Base-by-base conservation (phyloP, 2,888 invertebrate genomes). In the Chydorus sphaericus region DNA sequence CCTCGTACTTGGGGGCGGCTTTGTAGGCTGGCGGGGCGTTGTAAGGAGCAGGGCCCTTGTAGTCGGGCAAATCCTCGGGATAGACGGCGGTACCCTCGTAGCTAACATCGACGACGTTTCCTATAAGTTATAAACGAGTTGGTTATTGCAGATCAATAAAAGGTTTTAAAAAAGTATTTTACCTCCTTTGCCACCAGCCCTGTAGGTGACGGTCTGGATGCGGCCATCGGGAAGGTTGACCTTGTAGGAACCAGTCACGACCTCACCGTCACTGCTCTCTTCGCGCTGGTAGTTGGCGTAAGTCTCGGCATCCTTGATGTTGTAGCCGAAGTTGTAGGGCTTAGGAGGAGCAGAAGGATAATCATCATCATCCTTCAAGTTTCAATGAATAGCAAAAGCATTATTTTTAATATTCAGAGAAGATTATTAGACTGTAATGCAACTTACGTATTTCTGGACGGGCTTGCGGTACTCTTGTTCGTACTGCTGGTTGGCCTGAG, bases 241-340 rank as follows among this genome's bases (percentile, higher is more conserved):
- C 58, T 84, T 75, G 73, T 89, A 90, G 67, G 88, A 87, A 28
- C 89, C 90, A 52, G 80, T 77, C 0, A 87, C 86, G 54, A 85
- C 78, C 70, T 89, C 88, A 10, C 89, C 89, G 69, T 90, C 84
- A 60, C 85, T 86, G 58, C 83, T 78, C 11, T 89, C 88, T 67
- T 88, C 85, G 69, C 88, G 89, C 59, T 85, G 83, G 73, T 83
- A 89, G 67, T 89, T 85, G 64, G 86, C 87, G 60, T 85, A 86
- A 8, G 37, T 26, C 64, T 74, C 74, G 59, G 82, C 80, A 64
- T 88, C 89, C 69, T 85, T 85, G 38, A 90, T 89, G 14, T 84
- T 79, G 70, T 89, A 90, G 61, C 83, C 81, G 72, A 90, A 89
- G 72, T 88, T 86, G 72, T 83, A 90, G 1, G 89, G 89, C n/a